Percentiles rank a stretch among this genome's conserved stretches.
phyloP scores from a whole-genome alignment of 1,140 invertebrate species.

The Trichoplusia ni region DNA sequence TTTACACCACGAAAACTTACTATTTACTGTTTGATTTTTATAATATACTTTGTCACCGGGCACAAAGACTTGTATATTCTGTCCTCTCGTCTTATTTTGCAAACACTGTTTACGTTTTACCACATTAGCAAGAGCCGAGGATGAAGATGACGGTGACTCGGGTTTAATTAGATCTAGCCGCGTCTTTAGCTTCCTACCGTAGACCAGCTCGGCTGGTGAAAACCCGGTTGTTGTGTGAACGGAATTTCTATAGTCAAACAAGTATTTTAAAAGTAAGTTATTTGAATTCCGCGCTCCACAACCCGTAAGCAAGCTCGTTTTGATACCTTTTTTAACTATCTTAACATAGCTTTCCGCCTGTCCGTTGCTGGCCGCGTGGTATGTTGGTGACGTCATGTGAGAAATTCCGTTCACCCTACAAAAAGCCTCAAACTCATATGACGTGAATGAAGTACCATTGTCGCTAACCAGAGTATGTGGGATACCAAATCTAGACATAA shows the following conservation, averaged over 20 bases:
- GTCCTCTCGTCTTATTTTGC: neutral
- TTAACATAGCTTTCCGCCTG: slow-evolving; percentile 39
- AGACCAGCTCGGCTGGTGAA: neutral
- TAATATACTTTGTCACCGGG: neutral
- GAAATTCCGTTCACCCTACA: slow-evolving; percentile 32
- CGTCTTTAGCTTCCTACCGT: neutral
- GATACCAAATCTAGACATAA: slow-evolving; percentile 36
- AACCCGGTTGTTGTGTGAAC: neutral
- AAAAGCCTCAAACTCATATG: slow-evolving; percentile 31
- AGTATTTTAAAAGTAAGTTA: neutral
- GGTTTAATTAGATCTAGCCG: neutral
- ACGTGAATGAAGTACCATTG: slow-evolving; percentile 36
- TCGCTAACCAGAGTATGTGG: slow-evolving; percentile 36
- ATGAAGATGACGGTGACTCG: neutral
- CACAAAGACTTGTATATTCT: neutral
- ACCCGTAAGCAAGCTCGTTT: neutral
- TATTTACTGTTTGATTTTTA: neutral
- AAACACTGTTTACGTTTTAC: neutral
- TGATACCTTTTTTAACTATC: slow-evolving; percentile 8
- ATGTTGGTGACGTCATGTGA: slow-evolving; percentile 39
- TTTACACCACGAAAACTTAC: neutral
- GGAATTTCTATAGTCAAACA: neutral
- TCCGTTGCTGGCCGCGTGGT: slow-evolving; percentile 34
- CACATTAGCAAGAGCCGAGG: neutral
- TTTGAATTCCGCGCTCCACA: neutral